A percentile compares a stretch with the other conserved stretches of the same genome.
Conservation (phyloP, 2,888 invertebrate genomes). For the Platycnemis pennipes region DNA sequence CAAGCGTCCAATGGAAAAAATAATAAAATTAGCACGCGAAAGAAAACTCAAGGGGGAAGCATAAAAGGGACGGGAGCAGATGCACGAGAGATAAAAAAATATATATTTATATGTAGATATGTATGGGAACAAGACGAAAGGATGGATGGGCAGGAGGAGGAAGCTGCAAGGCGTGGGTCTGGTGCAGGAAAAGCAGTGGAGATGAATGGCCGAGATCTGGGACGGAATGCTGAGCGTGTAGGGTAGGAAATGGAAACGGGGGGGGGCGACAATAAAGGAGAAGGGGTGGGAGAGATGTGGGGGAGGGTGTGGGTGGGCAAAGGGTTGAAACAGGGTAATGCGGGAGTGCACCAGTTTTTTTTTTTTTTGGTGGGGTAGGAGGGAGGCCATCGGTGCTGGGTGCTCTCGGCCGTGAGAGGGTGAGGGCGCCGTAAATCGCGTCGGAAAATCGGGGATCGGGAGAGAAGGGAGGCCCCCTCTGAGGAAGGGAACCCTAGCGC, state of each 20-base stretch:
- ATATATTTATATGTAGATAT: neutral
- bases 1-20: no score
- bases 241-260: conserved; percentile 19
- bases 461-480: neutral
- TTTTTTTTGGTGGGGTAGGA: neutral
- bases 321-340: neutral
- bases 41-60: no score
- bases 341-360: neutral
- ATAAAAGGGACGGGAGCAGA: neutral
- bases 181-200: neutral
- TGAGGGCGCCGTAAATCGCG: neutral
- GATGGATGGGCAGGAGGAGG: neutral
- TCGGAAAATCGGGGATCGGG: neutral
- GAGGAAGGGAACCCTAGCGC: no score
- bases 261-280: neutral
- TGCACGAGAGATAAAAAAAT: neutral
- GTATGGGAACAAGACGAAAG: neutral
- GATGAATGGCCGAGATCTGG: conserved; percentile 31
- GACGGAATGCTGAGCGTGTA: conserved; percentile 1
- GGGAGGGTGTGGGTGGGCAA: neutral
- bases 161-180: neutral
- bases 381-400: neutral
- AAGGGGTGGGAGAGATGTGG: neutral
- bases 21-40: no score
- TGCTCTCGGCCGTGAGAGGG: neutral